phyloP scores from a whole-genome alignment of 2,797 vertebrate species.

The Odontamblyopus lacepedii region DNA sequence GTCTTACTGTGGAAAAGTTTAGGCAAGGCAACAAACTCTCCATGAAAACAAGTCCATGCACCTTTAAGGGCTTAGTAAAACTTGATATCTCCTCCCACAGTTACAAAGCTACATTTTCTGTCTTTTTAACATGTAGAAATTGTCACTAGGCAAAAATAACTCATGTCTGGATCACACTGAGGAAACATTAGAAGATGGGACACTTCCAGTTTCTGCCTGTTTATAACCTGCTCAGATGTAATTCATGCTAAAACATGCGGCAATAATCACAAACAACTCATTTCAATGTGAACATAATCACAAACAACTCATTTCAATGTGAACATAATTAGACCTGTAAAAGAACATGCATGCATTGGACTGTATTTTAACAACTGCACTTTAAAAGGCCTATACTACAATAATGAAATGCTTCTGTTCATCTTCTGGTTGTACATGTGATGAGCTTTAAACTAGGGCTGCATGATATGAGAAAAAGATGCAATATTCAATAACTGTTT shows the following conservation, averaged over 20 bases:
- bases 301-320: constrained; percentile 22
- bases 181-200: constrained; percentile 30
- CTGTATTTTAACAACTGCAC: neutral
- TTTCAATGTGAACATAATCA: constrained; percentile 31
- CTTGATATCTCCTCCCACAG: too few relatives aligned
- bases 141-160: constrained; percentile 18
- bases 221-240: constrained; percentile 53
- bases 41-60: too few relatives aligned
- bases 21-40: too few relatives aligned
- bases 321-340: constrained; percentile 27
- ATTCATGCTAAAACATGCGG: constrained; percentile 55
- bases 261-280: constrained; percentile 24
- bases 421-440: too few relatives aligned
- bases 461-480: too few relatives aligned
- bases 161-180: constrained; percentile 3
- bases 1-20: too few relatives aligned
- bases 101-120: neutral
- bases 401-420: too few relatives aligned
- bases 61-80: too few relatives aligned
- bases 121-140: neutral
- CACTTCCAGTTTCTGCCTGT: constrained; percentile 35
- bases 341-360: neutral
- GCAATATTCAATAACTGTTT: too few relatives aligned
- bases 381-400: too few relatives aligned
- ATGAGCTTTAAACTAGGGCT: too few relatives aligned